These are phyloP conservation scores for Hippocampus comes DNA, from an alignment of 2,113 vertebrate genomes.

Conservation along the genomic window DNA sequence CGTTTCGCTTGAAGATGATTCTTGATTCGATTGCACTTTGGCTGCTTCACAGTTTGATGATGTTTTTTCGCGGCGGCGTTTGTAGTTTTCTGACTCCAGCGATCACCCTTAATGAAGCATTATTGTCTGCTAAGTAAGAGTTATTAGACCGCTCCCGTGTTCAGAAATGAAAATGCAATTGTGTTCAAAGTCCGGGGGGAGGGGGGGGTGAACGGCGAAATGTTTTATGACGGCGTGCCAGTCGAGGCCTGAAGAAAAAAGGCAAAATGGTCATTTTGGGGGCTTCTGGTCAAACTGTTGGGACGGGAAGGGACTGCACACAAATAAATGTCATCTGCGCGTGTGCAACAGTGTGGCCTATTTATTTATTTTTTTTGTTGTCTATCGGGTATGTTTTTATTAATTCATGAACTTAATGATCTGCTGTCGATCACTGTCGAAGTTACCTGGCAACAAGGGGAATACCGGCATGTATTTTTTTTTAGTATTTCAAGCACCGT, in stretches of 20 bases:
- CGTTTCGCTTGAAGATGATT: slow-evolving; percentile 45
- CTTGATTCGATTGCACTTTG: slow-evolving; percentile 40
- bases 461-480: too few relatives aligned
- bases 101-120: slow-evolving; percentile 4
- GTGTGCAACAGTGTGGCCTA: too few relatives aligned
- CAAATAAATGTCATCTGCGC: too few relatives aligned
- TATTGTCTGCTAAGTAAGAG: not conserved
- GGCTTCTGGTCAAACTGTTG: too few relatives aligned
- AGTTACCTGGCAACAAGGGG: too few relatives aligned
- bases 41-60: not conserved
- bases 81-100: slow-evolving; percentile 16
- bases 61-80: slow-evolving; percentile 1
- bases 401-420: too few relatives aligned
- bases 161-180: not conserved
- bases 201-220: not conserved
- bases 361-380: too few relatives aligned
- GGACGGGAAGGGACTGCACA: too few relatives aligned
- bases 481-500: not conserved
- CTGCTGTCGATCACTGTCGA: too few relatives aligned
- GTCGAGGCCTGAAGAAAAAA: not conserved
- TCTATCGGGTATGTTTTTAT: too few relatives aligned
- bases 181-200: too few relatives aligned
- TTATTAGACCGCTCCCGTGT: not conserved
- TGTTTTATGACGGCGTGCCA: not conserved
- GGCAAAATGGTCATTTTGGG: not conserved